A percentile compares a stretch with the other conserved stretches of the same genome.
phyloP scores from a whole-genome alignment of 1,140 invertebrate genomes.

The Plutomurus gul region DNA sequence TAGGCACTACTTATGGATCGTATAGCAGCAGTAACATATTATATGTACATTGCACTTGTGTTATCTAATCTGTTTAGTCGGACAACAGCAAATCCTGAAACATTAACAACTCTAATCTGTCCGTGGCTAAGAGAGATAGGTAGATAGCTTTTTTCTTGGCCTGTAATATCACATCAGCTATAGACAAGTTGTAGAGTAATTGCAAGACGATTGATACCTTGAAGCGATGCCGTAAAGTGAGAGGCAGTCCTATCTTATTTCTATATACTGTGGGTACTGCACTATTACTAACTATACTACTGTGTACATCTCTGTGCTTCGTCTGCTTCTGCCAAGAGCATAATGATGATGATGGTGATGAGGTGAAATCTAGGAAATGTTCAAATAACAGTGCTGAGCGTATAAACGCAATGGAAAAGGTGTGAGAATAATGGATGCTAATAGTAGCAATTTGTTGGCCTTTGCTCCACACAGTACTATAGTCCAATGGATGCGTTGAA shows the following conservation, averaged over 20 bases:
- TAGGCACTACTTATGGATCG: not conserved
- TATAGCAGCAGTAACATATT: not conserved
- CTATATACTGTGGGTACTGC: too few species aligned
- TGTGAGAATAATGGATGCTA: constrained; percentile 27
- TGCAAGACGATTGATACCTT: constrained; percentile 23
- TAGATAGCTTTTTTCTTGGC: not conserved
- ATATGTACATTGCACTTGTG: not conserved
- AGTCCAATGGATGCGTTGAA: constrained; percentile 6
- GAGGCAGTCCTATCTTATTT: constrained; percentile 16
- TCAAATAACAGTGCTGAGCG: constrained; percentile 18
- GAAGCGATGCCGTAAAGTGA: constrained; percentile 1
- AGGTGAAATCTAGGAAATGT: constrained; percentile 14
- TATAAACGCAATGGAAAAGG: not conserved
- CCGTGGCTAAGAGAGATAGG: not conserved
- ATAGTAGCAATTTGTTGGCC: constrained; percentile 26
- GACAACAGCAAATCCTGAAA: constrained; percentile 19
- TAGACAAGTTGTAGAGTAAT: constrained; percentile 23
- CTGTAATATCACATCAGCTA: constrained; percentile 19
- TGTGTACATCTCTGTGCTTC: not conserved
- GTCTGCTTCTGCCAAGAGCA: not conserved
- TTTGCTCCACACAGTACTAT: constrained; percentile 13
- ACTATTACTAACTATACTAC: not conserved
- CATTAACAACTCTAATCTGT: constrained; percentile 4
- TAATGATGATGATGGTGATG: constrained; percentile 21
- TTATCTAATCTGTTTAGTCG: constrained; percentile 23